Percentiles rank a stretch among this genome's conserved stretches.
Evolutionary conservation across 2,888 invertebrate genomes (phyloP).

Genomic region (Platynereis dumerilii): DNA sequence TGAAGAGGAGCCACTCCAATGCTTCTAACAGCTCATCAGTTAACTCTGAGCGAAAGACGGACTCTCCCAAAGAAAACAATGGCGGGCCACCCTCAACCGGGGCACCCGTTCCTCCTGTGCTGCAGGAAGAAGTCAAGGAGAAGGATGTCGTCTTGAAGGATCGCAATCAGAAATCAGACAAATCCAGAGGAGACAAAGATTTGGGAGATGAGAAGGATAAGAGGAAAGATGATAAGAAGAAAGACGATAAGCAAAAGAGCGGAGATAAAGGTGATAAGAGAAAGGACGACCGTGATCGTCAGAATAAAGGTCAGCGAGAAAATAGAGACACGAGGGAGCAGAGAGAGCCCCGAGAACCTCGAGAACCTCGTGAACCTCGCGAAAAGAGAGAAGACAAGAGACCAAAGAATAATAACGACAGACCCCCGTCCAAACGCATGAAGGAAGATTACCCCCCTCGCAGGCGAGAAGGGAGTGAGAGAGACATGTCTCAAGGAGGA

Average conservation of each 20-base stretch:
- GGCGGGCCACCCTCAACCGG: no score
- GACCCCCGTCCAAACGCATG: constrained; percentile 24
- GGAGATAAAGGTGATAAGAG: constrained; percentile 8
- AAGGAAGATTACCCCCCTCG: constrained; percentile 14
- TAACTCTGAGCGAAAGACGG: constrained; percentile 51
- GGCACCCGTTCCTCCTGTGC: no score
- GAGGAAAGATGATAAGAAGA: not conserved
- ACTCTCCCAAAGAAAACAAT: constrained; percentile 47
- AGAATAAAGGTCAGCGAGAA: constrained; percentile 14
- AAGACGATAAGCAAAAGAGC: constrained; percentile 11
- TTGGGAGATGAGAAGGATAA: constrained; percentile 3
- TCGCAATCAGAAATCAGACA: not conserved
- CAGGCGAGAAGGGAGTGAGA: not conserved
- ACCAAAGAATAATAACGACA: constrained; percentile 11
- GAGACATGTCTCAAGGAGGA: constrained; percentile 31
- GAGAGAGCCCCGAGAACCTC: not conserved
- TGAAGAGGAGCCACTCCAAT: constrained; percentile 61
- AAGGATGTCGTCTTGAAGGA: no score
- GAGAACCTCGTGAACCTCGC: constrained; percentile 4
- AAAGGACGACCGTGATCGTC: constrained; percentile 9
- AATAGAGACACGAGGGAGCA: constrained; percentile 7
- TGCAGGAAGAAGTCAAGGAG: no score
- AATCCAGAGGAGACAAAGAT: constrained; percentile 5
- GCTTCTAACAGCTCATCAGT: constrained; percentile 51
- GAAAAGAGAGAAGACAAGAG: constrained; percentile 4